Percentiles rank a stretch among this genome's conserved stretches.
phyloP scores from a whole-genome alignment of 2,888 invertebrate genomes.

The Eristalis tenax region DNA sequence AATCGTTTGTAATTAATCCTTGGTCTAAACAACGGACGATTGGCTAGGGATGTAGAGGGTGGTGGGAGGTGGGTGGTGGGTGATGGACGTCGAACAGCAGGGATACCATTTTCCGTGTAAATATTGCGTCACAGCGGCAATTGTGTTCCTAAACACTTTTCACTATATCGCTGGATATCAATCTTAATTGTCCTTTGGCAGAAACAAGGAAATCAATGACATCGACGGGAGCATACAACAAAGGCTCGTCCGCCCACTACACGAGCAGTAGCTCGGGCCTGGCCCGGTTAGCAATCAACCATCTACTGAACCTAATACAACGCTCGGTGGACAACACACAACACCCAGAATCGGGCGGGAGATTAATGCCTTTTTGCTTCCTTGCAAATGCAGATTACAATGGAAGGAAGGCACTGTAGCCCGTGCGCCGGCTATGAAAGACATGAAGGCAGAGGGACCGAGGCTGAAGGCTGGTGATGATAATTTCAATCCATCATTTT shows the following conservation, averaged over 20 bases:
- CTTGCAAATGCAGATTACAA: constrained; percentile 70
- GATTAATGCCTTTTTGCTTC: constrained; percentile 72
- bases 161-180: constrained; percentile 66
- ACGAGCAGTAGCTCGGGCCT: neutral
- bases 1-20: constrained; percentile 39
- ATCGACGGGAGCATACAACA: constrained; percentile 57
- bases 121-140: constrained; percentile 67
- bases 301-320: constrained; percentile 45
- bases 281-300: constrained; percentile 10
- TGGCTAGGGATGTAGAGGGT: neutral
- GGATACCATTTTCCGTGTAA: constrained; percentile 43
- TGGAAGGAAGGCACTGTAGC: constrained; percentile 42
- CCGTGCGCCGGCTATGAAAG: neutral
- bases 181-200: constrained; percentile 68
- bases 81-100: constrained; percentile 3
- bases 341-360: constrained; percentile 57
- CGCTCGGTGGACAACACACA: constrained; percentile 41
- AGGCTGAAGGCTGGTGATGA: constrained; percentile 50
- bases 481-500: constrained; percentile 72
- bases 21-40: constrained; percentile 20
- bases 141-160: constrained; percentile 63
- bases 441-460: neutral
- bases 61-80: neutral
- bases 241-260: constrained; percentile 32
- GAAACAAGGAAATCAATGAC: constrained; percentile 69